Evolutionary conservation across 2,797 vertebrate species (phyloP).

Genomic region (Prunella strophiata): DNA sequence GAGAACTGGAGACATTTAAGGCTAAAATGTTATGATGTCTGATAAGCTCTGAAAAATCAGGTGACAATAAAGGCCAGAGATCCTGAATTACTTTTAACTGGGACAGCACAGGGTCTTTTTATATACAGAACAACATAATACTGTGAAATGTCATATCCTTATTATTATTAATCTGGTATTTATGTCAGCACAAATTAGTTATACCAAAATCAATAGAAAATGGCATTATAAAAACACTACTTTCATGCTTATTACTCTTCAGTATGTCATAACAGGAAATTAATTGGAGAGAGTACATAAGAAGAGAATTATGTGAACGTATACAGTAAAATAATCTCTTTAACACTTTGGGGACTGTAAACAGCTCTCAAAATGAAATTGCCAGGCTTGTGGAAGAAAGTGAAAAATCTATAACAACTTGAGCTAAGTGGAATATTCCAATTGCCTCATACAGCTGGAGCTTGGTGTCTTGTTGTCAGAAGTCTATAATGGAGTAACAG

Average conservation of each 20-base stretch:
- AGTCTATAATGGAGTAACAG: background rate
- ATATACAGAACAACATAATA: background rate
- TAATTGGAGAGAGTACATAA: slow-evolving; percentile 13
- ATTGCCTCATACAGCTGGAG: background rate
- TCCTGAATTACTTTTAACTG: background rate
- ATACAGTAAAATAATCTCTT: slow-evolving; percentile 26
- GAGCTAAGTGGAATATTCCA: background rate
- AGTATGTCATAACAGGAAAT: background rate
- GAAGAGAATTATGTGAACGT: background rate
- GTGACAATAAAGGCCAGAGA: background rate
- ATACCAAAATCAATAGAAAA: background rate
- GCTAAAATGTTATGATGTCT: background rate
- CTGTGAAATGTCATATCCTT: background rate
- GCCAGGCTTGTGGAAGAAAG: background rate
- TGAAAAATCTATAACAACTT: background rate
- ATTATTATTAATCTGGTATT: background rate
- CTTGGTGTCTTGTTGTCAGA: background rate
- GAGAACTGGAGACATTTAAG: background rate
- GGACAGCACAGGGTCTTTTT: background rate
- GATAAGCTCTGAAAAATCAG: background rate
- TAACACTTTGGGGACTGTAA: slow-evolving; percentile 1
- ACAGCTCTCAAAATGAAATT: slow-evolving; percentile 23
- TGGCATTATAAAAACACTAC: background rate
- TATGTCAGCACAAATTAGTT: slow-evolving; percentile 10
- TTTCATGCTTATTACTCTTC: slow-evolving; percentile 36